Conservation (phyloP, 2,888 invertebrate genomes). For the Caradrina kadenii region DNA sequence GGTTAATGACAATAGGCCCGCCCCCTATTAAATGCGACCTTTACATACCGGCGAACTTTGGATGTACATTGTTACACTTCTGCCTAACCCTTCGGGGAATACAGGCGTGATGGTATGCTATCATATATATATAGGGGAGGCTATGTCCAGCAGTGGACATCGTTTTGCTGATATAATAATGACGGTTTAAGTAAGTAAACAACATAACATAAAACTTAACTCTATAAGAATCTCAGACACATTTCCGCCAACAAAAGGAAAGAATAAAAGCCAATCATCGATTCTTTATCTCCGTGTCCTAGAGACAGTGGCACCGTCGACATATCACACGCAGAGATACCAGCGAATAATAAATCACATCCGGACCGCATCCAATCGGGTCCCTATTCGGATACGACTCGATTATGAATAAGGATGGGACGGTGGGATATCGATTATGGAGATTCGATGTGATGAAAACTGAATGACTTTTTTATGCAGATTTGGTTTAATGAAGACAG, state of each 20-base stretch:
- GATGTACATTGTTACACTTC: no score
- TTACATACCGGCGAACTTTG: no score
- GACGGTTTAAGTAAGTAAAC: not conserved
- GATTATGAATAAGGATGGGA: conserved; percentile 47
- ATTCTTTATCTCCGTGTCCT: conserved; percentile 24
- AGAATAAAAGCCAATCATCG: conserved; percentile 28
- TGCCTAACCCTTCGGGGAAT: no score
- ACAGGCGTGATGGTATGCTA: no score
- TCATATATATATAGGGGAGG: no score
- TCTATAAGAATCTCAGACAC: conserved; percentile 12
- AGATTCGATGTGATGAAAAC: conserved; percentile 19
- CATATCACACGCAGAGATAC: conserved; percentile 42
- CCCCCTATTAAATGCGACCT: no score
- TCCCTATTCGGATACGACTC: conserved; percentile 39
- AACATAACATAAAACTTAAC: not conserved
- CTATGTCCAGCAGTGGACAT: no score
- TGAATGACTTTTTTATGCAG: conserved; percentile 8
- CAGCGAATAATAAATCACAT: conserved; percentile 60
- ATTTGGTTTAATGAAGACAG: not conserved
- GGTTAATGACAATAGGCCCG: no score
- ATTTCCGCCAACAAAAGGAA: conserved; percentile 16
- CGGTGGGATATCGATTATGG: conserved; percentile 33
- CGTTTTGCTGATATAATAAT: no score
- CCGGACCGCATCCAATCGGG: conserved; percentile 41
- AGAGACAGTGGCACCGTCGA: conserved; percentile 17